Base-by-base conservation (phyloP, 2,113 vertebrate species). In the Corythornis vintsioides region DNA sequence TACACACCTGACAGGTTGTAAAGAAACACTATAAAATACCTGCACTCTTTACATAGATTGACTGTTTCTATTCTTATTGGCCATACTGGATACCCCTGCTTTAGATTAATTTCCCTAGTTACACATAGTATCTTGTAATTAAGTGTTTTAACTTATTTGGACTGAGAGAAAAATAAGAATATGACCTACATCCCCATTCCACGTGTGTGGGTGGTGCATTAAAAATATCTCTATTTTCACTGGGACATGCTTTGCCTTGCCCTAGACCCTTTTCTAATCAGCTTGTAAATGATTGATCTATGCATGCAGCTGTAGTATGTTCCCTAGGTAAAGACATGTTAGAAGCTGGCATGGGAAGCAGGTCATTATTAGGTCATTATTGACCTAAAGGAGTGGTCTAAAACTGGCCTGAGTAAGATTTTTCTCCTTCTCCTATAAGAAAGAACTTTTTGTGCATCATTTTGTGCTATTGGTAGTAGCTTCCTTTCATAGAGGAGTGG, bases 21-120 rank as follows among this genome's bases (percentile, higher is more conserved):
- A 92, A 92, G 64, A 33, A 79, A 16, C 5, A 33, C 21, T 74
- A 31, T 40, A 71, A 83, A 84, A 59, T 76, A 74, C 56, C 10
- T 87, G 45, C 3, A 5, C n/a, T 89, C 71, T 82, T 94, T 90
- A 69, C 52, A 35, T 85, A 85, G 12, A 70, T 33, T 90, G 82
- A 66, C 61, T 70, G 55, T 79, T 89, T 93, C 57, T 66, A 72
- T 71, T 94, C 85, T 76, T 89, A 70, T 94, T 89, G 87, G 90
- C 90, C 61, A 15, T 65, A 85, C 80, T 50, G 57, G 45, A 59
- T 18, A 53, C 91, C 50, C 71, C 63, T 96, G 89, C 60, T 88
- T 95, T 94, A 93, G 56, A 93, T 86, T 95, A 88, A 92, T 95
- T 95, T 95, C 74, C 64, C 71, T 18, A 50, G 57, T 83, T 90